Conservation (phyloP, 2,113 vertebrate genomes). For the Bujurquina vittata region DNA sequence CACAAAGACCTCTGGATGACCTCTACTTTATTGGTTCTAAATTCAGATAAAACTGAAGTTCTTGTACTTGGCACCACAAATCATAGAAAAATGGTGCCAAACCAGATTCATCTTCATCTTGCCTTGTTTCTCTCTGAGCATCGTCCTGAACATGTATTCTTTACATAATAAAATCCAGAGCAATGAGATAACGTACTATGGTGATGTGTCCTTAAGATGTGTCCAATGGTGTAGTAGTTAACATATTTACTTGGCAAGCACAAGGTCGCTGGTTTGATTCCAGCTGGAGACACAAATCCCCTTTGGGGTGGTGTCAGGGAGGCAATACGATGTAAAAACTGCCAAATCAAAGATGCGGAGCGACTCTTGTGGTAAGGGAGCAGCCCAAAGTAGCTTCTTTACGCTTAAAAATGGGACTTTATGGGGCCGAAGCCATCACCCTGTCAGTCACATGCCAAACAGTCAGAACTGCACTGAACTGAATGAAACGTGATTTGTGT, state of each 20-base stretch:
- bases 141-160: too few species aligned
- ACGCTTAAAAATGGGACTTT: background rate
- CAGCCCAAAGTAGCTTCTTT: background rate
- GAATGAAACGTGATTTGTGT: background rate
- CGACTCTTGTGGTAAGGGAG: too few species aligned
- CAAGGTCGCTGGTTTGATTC: background rate
- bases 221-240: background rate
- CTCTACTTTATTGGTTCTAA: too few species aligned
- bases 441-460: background rate
- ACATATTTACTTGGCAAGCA: background rate
- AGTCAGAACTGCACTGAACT: too few species aligned
- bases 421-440: too few species aligned
- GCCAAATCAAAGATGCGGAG: background rate
- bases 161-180: too few species aligned
- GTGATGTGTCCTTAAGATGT: background rate
- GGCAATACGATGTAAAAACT: background rate
- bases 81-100: too few species aligned
- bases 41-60: too few species aligned
- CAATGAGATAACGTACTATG: too few species aligned
- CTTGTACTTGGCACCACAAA: too few species aligned
- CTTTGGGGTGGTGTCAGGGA: too few species aligned
- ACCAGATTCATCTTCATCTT: background rate
- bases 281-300: background rate
- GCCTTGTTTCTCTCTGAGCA: background rate
- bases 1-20: too few species aligned